These are phyloP conservation scores for Cydia fagiglandana DNA, from an alignment of 1,140 invertebrate genomes.

Conservation along the genomic window DNA sequence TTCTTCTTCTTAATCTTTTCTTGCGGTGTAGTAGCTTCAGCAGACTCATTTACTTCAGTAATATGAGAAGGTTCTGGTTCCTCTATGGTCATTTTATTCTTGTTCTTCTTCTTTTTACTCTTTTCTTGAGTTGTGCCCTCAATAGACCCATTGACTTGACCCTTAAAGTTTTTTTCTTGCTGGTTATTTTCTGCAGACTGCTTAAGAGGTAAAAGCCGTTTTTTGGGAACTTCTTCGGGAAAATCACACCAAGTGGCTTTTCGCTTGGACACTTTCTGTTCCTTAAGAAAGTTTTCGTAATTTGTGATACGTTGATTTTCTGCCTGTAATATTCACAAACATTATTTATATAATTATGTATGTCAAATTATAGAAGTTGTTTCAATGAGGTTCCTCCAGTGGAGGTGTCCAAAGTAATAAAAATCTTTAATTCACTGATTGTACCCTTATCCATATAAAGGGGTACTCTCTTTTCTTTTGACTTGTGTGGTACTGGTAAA, in stretches of 20 bases:
- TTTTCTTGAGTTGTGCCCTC: conserved; percentile 39
- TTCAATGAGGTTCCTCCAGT: not conserved
- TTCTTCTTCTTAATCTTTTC: conserved; percentile 44
- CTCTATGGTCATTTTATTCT: not conserved
- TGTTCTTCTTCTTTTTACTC: conserved; percentile 41
- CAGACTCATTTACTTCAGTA: conserved; percentile 35
- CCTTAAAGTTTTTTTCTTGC: conserved; percentile 47
- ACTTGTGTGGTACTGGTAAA: no score
- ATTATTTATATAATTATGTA: not conserved
- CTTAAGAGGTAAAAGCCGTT: conserved; percentile 37
- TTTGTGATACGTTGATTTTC: conserved; percentile 77
- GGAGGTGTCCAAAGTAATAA: no score
- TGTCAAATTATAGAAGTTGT: not conserved
- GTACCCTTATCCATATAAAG: no score
- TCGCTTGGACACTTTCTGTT: conserved; percentile 72
- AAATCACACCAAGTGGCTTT: conserved; percentile 80
- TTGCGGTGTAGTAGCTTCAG: conserved; percentile 38
- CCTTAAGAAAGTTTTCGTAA: conserved; percentile 80
- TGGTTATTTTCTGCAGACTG: conserved; percentile 9
- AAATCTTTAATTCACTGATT: no score
- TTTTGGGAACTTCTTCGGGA: conserved; percentile 52
- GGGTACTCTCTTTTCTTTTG: no score
- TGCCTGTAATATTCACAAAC: conserved; percentile 53
- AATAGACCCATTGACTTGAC: conserved; percentile 37
- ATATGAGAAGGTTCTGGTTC: not conserved